Conservation (phyloP, 1,140 invertebrate genomes). For the Lepidurus packardi region DNA sequence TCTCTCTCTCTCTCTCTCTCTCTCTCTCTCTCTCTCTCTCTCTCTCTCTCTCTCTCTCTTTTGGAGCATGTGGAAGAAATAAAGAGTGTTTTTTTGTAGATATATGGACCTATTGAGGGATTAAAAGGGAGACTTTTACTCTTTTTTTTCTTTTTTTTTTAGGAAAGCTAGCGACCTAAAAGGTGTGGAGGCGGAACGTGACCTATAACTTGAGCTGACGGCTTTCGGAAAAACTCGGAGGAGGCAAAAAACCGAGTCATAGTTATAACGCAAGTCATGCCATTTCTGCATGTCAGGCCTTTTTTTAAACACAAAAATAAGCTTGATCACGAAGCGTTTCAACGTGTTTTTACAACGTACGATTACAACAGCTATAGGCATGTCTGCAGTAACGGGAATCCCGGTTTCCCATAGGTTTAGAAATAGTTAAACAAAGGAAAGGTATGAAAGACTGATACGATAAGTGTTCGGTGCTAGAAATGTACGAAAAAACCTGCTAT, state of each 20-base stretch:
- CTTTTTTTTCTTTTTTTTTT: neutral
- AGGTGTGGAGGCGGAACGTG: slow-evolving; percentile 5
- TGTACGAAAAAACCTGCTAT: no score
- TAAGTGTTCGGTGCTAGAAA: no score
- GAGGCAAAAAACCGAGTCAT: neutral
- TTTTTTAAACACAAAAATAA: neutral
- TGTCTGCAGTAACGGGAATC: no score
- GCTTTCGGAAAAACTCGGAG: neutral
- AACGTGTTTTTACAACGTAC: neutral
- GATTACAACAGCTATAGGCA: no score
- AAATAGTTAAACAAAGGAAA: no score
- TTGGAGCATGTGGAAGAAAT: no score
- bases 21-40: no score
- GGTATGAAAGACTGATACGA: no score
- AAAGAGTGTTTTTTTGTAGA: no score
- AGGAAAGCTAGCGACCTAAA: neutral
- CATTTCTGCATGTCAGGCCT: neutral
- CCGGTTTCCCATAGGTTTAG: no score
- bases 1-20: no score
- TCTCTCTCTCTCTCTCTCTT: no score
- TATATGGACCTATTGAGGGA: neutral
- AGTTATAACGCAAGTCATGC: neutral
- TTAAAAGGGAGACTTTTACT: neutral
- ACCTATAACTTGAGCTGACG: neutral
- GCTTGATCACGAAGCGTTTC: neutral